phyloP scores from a whole-genome alignment of 2,797 vertebrate species.

The Sebastes matsubarae region DNA sequence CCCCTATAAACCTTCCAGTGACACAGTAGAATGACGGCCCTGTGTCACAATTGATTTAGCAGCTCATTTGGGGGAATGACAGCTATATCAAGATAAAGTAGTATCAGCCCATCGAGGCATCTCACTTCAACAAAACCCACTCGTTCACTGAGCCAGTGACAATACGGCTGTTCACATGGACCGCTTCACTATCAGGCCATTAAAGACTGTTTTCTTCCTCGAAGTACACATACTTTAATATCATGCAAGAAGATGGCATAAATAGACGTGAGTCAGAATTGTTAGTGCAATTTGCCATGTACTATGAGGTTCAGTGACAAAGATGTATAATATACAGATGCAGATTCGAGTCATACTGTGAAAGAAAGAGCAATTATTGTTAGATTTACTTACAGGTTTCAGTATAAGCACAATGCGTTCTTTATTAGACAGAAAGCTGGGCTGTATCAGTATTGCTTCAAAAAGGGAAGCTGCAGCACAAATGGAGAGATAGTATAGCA shows the following conservation, averaged over 20 bases:
- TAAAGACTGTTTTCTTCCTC: background rate
- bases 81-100: constrained; percentile 81
- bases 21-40: constrained; percentile 66
- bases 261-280: background rate
- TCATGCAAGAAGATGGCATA: constrained; percentile 6
- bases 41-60: constrained; percentile 83
- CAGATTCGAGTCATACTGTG: background rate
- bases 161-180: constrained; percentile 35
- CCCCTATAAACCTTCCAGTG: constrained; percentile 66
- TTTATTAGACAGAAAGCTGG: constrained; percentile 6
- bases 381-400: background rate
- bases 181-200: background rate
- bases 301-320: background rate
- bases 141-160: constrained; percentile 65
- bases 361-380: background rate
- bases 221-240: background rate
- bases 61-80: constrained; percentile 79
- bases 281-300: background rate
- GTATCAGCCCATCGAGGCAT: constrained; percentile 60
- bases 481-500: constrained; percentile 7
- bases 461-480: constrained; percentile 6
- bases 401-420: background rate
- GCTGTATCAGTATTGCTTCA: constrained; percentile 11
- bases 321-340: background rate
- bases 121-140: constrained; percentile 64